Conservation (phyloP, 1,140 invertebrate species). For the Ooceraea biroi region DNA sequence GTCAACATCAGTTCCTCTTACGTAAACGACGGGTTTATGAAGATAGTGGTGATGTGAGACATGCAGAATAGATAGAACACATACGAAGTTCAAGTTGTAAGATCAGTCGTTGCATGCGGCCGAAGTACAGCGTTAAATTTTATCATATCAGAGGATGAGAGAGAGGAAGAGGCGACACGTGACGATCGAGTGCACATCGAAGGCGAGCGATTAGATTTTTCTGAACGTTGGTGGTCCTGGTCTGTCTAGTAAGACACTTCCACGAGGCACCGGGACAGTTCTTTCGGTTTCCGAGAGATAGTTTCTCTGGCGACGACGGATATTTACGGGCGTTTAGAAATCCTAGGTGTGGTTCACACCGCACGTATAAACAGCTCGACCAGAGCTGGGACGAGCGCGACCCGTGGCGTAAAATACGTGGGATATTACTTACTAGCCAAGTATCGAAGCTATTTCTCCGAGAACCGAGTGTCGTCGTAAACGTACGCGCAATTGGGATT, state of each 20-base stretch:
- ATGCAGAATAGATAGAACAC: neutral
- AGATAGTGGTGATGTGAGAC: neutral
- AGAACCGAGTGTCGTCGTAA: slow-evolving; percentile 50
- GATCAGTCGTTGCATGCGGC: slow-evolving; percentile 2
- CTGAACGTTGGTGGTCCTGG: slow-evolving; percentile 68
- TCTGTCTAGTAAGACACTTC: slow-evolving; percentile 71
- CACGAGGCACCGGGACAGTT: slow-evolving; percentile 67
- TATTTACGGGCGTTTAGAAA: slow-evolving; percentile 81
- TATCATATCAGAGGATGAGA: slow-evolving; percentile 37
- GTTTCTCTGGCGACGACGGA: slow-evolving; percentile 71
- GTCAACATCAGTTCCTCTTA: neutral
- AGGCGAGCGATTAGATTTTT: slow-evolving; percentile 71
- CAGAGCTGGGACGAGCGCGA: slow-evolving; percentile 55
- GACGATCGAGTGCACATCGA: slow-evolving; percentile 59
- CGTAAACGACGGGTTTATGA: neutral
- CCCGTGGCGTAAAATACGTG: slow-evolving; percentile 72
- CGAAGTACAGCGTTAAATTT: slow-evolving; percentile 54
- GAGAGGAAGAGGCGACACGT: slow-evolving; percentile 29
- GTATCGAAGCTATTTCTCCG: slow-evolving; percentile 72
- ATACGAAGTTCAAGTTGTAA: neutral
- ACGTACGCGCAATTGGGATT: neutral
- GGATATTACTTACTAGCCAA: slow-evolving; percentile 67
- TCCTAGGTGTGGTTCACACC: slow-evolving; percentile 78
- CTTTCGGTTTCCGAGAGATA: slow-evolving; percentile 74
- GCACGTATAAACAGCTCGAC: slow-evolving; percentile 74